Evolutionary conservation across 2,113 vertebrate genomes (phyloP).

Genomic region (Galemys pyrenaicus): DNA sequence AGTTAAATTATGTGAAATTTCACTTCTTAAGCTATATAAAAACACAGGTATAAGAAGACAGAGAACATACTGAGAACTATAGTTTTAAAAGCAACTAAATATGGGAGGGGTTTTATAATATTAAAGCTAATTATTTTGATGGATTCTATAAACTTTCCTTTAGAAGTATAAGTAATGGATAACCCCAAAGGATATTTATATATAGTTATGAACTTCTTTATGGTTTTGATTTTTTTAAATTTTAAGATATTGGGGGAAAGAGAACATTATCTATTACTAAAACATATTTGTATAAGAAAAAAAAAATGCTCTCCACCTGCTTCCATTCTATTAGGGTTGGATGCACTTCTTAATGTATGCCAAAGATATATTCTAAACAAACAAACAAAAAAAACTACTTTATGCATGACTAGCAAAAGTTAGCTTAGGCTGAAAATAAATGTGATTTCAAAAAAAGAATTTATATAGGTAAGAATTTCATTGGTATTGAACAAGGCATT

Average conservation of each 20-base stretch:
- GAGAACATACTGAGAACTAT: neutral
- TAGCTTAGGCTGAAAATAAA: constrained; percentile 34
- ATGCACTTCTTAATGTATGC: neutral
- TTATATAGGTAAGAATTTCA: neutral
- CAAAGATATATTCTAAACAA: neutral
- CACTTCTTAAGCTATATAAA: neutral
- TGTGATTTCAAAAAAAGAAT: neutral
- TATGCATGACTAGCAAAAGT: neutral
- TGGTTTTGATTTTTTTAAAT: neutral
- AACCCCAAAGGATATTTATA: neutral
- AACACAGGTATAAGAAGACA: neutral
- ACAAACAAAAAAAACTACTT: neutral
- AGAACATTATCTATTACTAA: neutral
- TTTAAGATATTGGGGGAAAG: neutral
- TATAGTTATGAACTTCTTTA: neutral
- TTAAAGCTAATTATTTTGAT: neutral
- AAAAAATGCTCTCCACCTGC: neutral
- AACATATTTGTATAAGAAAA: constrained; percentile 11
- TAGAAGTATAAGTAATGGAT: neutral
- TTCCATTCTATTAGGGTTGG: neutral
- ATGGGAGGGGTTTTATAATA: neutral
- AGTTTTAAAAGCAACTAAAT: neutral
- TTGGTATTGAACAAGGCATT: neutral
- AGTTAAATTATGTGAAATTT: neutral
- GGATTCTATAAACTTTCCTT: neutral